These are phyloP conservation scores for Chaetodon trifasciatus DNA, from an alignment of 2,797 vertebrate genomes.

Conservation along the genomic window DNA sequence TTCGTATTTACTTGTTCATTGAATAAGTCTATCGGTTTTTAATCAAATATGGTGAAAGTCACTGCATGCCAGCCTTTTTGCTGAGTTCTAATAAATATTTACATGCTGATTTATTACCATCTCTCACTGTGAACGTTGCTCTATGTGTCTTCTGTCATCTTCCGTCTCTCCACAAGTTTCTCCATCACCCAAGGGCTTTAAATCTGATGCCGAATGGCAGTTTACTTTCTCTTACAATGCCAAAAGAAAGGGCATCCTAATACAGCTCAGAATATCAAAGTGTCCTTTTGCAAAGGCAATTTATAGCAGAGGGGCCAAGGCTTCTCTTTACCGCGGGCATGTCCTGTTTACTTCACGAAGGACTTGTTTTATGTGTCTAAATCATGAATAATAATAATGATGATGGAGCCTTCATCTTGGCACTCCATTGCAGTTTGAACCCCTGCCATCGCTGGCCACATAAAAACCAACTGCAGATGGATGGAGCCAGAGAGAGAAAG, in stretches of 20 bases:
- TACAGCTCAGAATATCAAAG: constrained; percentile 73
- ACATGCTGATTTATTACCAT: constrained; percentile 26
- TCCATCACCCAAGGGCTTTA: constrained; percentile 36
- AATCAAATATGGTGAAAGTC: constrained; percentile 26
- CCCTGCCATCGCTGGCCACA: constrained; percentile 44
- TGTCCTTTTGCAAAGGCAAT: constrained; percentile 70
- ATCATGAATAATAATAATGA: constrained; percentile 74
- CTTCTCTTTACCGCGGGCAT: constrained; percentile 60
- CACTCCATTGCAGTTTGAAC: constrained; percentile 63
- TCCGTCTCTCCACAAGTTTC: constrained; percentile 28
- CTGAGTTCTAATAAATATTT: constrained; percentile 32
- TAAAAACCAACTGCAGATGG: constrained; percentile 46
- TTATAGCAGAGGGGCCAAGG: constrained; percentile 56
- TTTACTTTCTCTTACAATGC: constrained; percentile 64
- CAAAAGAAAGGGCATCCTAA: constrained; percentile 75
- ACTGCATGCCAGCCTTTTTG: not conserved
- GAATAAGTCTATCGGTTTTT: constrained; percentile 15
- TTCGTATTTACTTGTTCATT: constrained; percentile 4
- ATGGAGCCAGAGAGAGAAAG: constrained; percentile 7
- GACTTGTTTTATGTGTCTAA: constrained; percentile 69
- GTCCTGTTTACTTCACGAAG: constrained; percentile 72
- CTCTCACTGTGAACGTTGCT: constrained; percentile 29
- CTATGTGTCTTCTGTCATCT: constrained; percentile 46
- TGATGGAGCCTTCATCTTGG: constrained; percentile 61
- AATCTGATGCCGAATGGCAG: constrained; percentile 55